Base-by-base conservation (phyloP, 2,113 vertebrate species). In the Lutjanus erythropterus region DNA sequence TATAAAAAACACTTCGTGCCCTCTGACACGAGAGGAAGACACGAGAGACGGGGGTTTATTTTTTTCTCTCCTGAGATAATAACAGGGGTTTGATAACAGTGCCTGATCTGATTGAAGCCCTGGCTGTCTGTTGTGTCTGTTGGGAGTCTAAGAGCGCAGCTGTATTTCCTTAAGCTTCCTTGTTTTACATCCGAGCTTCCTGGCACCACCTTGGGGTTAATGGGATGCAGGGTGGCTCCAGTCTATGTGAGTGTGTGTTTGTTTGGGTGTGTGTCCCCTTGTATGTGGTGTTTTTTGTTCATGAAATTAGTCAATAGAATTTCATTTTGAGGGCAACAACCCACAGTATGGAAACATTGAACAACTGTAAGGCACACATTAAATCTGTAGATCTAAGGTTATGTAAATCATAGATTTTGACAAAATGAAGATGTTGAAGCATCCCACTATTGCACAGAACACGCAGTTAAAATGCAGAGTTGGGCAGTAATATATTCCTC, bases 111-210 rank as follows among this genome's bases (percentile, higher is more conserved):
- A 90, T 77, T 89, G 85, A 89, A 87, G 75, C 81, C 33, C 25
- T 11, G 58, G 49, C 78, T 71, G 25, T 44, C 8, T 91, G 83
- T 88, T 89, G 70, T 84, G 86, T 88, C 89, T 92, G 21, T 70
- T 67, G 44, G 60, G 33, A 53, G 50, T 68, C 65, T 65, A 60
- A 85, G 79, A 85, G 66, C 79, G 37, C 69, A 73, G 73, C 56
- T 85, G 80, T 27, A 42, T 87, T 91, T 90, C 83, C 80, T 84
- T 41, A 47, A 15, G 74, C 77, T 90, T 91, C 89, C 90, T 89
- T 90, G 80, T 92, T 92, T 91, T 83, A 75, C 56, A 72, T 83
- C 49, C 11, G 11, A 53, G 70, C 84, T 91, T 94, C 90, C 93
- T 92, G 80, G 29, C 73, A 56, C 76, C 55, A 56, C 31, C 80